phyloP scores from a whole-genome alignment of 1,140 invertebrate genomes.

The Myzus persicae region DNA sequence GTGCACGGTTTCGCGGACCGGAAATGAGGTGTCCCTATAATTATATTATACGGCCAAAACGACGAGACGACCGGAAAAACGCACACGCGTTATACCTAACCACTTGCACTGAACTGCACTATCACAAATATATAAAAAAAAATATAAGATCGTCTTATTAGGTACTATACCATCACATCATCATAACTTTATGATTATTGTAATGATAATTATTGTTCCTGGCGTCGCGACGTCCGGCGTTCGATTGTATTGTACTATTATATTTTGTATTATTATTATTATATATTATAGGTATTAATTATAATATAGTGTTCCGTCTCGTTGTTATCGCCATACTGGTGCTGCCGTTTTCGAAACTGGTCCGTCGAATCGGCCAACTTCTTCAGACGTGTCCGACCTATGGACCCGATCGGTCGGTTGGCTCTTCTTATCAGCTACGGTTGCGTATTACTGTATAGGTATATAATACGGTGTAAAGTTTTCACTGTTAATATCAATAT shows the following conservation, averaged over 20 bases:
- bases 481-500: constrained; percentile 1
- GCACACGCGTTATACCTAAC: not conserved
- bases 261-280: not conserved
- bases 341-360: not conserved
- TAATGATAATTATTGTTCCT: not conserved
- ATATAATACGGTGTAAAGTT: not conserved
- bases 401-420: not conserved
- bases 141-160: not conserved
- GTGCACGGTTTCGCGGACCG: not conserved
- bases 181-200: not conserved
- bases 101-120: not conserved
- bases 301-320: not conserved
- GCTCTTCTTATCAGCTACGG: not conserved
- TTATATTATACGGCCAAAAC: not conserved
- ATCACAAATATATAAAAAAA: not conserved
- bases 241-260: not conserved
- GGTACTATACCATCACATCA: not conserved
- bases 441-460: not conserved
- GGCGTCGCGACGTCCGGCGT: not conserved
- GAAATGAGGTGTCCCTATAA: not conserved
- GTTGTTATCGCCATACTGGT: not conserved
- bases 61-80: not conserved
- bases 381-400: not conserved
- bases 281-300: not conserved
- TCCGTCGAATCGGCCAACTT: not conserved